A percentile compares a stretch with the other conserved stretches of the same genome.
Conservation (phyloP, 2,113 vertebrate genomes). For the Paracanthobrama guichenoti region DNA sequence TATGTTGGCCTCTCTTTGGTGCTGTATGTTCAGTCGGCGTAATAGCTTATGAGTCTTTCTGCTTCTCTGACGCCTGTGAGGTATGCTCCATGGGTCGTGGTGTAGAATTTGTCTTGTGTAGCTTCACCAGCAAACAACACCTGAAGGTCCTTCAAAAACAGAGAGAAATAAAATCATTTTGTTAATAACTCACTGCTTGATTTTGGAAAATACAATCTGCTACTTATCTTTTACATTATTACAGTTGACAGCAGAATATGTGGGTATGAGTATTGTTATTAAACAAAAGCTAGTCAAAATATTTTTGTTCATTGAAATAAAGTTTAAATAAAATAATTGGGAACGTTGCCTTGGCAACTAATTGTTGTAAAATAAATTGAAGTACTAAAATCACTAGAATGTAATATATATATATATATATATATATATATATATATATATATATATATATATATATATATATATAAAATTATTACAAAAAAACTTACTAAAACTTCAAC, state of each 20-base stretch:
- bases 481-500: no score
- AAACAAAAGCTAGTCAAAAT: no score
- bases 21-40: constrained; percentile 14
- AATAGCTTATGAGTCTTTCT: constrained; percentile 53
- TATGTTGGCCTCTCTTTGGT: neutral
- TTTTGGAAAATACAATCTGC: neutral
- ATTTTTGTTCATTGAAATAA: no score
- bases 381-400: neutral
- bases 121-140: constrained; percentile 69
- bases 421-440: no score
- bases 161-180: neutral
- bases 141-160: constrained; percentile 61
- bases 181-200: neutral
- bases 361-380: neutral
- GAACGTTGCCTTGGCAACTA: neutral
- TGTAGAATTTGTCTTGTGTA: constrained; percentile 66
- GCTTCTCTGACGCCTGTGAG: constrained; percentile 61
- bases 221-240: neutral
- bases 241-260: neutral
- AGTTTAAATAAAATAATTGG: no score
- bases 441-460: no score
- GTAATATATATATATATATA: no score
- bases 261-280: no score
- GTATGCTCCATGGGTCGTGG: constrained; percentile 67
- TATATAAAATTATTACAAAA: no score